A percentile compares a stretch with the other conserved stretches of the same genome.
These are phyloP conservation scores for Lysandra bellargus DNA, from an alignment of 2,888 invertebrate genomes.

Conservation along the genomic window DNA sequence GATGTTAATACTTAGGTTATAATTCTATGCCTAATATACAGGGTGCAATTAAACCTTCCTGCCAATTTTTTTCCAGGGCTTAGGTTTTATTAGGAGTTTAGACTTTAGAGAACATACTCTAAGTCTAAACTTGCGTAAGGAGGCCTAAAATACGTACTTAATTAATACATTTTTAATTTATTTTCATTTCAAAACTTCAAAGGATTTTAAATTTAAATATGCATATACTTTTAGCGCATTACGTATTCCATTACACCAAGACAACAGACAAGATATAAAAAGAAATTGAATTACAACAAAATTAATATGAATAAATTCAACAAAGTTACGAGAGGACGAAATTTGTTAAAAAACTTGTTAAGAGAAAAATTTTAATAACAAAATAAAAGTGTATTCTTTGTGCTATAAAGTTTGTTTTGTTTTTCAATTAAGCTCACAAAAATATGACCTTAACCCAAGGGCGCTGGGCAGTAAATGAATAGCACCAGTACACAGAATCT, in stretches of 20 bases:
- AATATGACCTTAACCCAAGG: background rate
- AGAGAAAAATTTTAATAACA: background rate
- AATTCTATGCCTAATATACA: too few relatives aligned
- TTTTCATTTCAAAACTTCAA: background rate
- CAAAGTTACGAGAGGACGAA: conserved; percentile 18
- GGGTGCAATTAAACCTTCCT: too few relatives aligned
- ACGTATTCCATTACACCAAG: background rate
- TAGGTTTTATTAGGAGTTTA: too few relatives aligned
- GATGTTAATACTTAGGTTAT: too few relatives aligned
- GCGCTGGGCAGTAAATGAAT: background rate
- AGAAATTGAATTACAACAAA: conserved; percentile 26
- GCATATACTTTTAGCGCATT: background rate
- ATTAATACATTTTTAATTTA: too few relatives aligned
- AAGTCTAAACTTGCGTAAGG: too few relatives aligned
- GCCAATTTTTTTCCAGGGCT: too few relatives aligned
- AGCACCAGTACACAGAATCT: background rate
- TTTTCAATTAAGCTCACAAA: background rate
- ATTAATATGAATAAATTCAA: conserved; percentile 27
- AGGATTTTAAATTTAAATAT: background rate
- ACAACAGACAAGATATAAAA: background rate
- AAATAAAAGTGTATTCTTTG: background rate
- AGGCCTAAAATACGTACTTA: background rate
- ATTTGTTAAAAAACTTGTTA: conserved; percentile 8
- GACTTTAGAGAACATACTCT: too few relatives aligned
- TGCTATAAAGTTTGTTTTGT: conserved; percentile 3